A percentile compares a stretch with the other conserved stretches of the same genome.
Conservation (phyloP, 2,888 invertebrate species). For the Euzetes globulus region DNA sequence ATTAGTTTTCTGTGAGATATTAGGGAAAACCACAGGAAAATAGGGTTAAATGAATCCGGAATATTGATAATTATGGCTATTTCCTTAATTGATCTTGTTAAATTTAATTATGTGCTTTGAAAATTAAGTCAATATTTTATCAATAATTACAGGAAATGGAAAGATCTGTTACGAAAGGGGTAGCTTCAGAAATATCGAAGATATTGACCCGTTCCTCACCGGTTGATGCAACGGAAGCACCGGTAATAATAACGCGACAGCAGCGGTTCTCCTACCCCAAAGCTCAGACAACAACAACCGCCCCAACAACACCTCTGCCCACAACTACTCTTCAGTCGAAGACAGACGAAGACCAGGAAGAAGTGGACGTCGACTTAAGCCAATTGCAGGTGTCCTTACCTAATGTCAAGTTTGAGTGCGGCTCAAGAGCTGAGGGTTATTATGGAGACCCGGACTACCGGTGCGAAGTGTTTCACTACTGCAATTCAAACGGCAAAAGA, state of each 20-base stretch:
- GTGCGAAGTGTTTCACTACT: constrained; percentile 43
- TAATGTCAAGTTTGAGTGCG: constrained; percentile 41
- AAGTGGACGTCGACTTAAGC: constrained; percentile 24
- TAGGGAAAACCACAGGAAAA: not conserved
- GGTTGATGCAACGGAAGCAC: not conserved
- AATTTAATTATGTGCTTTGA: not conserved
- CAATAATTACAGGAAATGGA: not conserved
- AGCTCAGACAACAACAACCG: not conserved
- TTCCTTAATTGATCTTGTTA: not conserved
- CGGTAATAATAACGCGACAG: not conserved
- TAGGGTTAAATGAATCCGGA: not conserved
- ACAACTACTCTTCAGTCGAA: not conserved
- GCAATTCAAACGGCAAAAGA: constrained; percentile 39
- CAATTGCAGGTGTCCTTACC: constrained; percentile 39
- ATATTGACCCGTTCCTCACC: not conserved
- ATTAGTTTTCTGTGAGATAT: not conserved
- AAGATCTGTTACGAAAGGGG: not conserved
- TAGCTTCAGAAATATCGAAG: not conserved
- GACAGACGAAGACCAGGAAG: not conserved
- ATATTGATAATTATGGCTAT: not conserved
- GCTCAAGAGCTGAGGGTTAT: constrained; percentile 40
- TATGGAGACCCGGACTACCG: constrained; percentile 41
- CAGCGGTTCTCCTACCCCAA: not conserved
- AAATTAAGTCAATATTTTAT: no score
- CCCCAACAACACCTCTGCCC: not conserved